These are phyloP conservation scores for Meloidogyne hapla DNA, from an alignment of 1,140 invertebrate species.

Conservation along the genomic window DNA sequence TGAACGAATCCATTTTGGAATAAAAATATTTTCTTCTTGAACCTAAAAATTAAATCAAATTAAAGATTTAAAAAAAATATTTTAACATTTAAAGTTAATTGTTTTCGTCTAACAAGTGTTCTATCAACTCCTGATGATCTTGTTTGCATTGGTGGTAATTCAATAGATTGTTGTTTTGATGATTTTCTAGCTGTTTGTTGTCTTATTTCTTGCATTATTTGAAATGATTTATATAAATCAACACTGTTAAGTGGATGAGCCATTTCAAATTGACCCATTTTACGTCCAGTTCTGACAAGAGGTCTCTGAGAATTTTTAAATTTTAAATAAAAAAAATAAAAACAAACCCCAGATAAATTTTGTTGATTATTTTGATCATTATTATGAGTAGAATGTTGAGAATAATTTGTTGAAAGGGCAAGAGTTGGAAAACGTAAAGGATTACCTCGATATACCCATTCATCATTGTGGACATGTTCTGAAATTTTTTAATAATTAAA, in stretches of 20 bases:
- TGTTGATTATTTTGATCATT: slow-evolving; percentile 3
- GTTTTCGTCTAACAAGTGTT: neutral
- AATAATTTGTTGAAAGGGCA: neutral
- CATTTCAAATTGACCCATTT: neutral
- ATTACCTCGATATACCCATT: slow-evolving; percentile 38
- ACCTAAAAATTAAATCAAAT: neutral
- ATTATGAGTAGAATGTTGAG: neutral
- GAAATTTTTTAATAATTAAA: neutral
- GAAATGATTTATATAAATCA: neutral
- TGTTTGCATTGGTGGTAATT: neutral
- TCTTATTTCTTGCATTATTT: neutral
- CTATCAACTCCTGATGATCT: neutral
- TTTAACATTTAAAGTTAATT: neutral
- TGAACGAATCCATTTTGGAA: neutral
- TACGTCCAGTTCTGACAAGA: slow-evolving; percentile 6
- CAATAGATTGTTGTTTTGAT: neutral
- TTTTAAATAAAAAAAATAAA: neutral
- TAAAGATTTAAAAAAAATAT: neutral
- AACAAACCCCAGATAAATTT: neutral
- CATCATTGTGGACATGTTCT: slow-evolving; percentile 33
- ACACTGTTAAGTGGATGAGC: neutral
- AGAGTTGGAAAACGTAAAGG: slow-evolving; percentile 32
- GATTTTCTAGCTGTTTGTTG: neutral
- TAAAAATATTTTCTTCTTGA: neutral
- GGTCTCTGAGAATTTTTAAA: neutral